Evolutionary conservation across 2,113 vertebrate genomes (phyloP).

Genomic region (Cynoglossus semilaevis): DNA sequence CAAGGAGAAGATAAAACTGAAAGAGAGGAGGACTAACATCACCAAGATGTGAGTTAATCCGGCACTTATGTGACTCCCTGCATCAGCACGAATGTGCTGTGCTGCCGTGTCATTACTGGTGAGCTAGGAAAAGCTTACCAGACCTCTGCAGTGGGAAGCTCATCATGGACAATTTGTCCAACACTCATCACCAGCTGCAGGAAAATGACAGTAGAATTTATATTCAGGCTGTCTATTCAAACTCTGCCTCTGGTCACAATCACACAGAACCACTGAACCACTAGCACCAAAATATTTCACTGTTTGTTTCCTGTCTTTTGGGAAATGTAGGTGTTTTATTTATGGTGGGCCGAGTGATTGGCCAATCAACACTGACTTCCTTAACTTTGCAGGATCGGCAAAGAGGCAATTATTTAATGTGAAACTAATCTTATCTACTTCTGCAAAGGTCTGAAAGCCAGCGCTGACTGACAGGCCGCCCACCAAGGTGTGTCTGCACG

Average conservation of each 20-base stretch:
- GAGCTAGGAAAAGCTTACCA: too few relatives aligned
- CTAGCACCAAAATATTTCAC: neutral
- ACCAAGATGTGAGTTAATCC: neutral
- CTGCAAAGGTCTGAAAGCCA: too few relatives aligned
- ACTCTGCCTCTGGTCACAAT: neutral
- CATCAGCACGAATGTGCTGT: neutral
- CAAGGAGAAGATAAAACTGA: neutral
- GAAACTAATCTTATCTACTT: too few relatives aligned
- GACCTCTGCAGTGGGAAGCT: neutral
- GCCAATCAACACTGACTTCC: too few relatives aligned
- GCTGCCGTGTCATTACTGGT: neutral
- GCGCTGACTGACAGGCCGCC: too few relatives aligned
- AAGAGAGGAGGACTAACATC: neutral
- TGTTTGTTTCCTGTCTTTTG: neutral
- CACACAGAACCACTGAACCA: neutral
- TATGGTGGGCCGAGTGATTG: too few relatives aligned
- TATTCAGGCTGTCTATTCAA: neutral
- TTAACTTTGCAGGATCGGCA: too few relatives aligned
- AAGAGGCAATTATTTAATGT: too few relatives aligned
- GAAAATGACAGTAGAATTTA: neutral
- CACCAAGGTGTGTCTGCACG: too few relatives aligned
- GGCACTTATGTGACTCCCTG: slow-evolving; percentile 1
- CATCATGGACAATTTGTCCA: neutral
- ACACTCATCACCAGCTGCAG: neutral
- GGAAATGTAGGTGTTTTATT: too few relatives aligned